Percentiles rank a stretch among this genome's conserved stretches.
Evolutionary conservation across 2,113 vertebrate species (phyloP).

Genomic region (Hippocampus barbouri): DNA sequence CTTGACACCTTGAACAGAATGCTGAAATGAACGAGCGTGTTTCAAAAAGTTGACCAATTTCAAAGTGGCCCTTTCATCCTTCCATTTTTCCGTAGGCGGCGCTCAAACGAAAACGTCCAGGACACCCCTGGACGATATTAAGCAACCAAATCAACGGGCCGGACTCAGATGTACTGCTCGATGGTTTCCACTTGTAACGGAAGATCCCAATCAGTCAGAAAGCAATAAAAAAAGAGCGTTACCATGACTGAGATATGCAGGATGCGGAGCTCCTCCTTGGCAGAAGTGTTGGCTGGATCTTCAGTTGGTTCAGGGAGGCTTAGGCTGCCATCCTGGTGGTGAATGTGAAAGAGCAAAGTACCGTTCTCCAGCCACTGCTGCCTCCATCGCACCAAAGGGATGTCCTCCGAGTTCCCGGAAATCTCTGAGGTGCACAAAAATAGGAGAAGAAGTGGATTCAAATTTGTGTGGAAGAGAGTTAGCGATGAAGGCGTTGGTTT

Average conservation of each 20-base stretch:
- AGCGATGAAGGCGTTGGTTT: background rate
- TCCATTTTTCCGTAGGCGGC: too few relatives aligned
- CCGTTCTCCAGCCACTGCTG: conserved; percentile 99
- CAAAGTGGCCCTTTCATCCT: too few relatives aligned
- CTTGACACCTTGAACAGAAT: too few relatives aligned
- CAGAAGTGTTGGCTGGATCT: conserved; percentile 83
- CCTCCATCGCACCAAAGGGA: conserved; percentile 93
- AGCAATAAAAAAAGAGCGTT: conserved; percentile 14
- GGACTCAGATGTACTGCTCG: too few relatives aligned
- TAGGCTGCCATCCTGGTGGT: conserved; percentile 90
- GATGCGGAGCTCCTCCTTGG: conserved; percentile 93
- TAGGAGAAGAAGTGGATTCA: background rate
- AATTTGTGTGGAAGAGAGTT: background rate
- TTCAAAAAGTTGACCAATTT: too few relatives aligned
- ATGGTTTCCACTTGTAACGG: too few relatives aligned
- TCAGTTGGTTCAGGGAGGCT: conserved; percentile 84
- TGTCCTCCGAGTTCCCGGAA: conserved; percentile 94
- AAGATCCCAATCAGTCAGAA: too few relatives aligned
- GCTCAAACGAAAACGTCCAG: too few relatives aligned
- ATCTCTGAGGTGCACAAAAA: conserved; percentile 78
- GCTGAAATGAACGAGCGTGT: too few relatives aligned
- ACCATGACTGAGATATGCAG: conserved; percentile 99
- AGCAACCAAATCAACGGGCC: too few relatives aligned
- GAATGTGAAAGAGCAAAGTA: conserved; percentile 96
- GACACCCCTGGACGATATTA: too few relatives aligned